phyloP scores from a whole-genome alignment of 1,140 invertebrate genomes.

The Zaprionus ghesquierei region DNA sequence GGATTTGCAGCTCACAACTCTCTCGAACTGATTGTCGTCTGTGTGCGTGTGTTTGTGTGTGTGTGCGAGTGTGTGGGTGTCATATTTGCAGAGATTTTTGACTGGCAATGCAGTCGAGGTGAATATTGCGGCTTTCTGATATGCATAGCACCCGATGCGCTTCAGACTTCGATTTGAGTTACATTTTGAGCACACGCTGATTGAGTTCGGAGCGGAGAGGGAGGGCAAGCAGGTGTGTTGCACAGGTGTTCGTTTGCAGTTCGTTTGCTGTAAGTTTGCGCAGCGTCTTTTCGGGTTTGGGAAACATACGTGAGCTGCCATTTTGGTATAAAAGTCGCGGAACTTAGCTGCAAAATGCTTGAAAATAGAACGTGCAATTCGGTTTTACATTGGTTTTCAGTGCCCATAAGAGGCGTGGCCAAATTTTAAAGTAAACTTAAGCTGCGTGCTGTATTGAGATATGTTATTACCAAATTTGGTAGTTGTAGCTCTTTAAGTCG shows the following conservation, averaged over 20 bases:
- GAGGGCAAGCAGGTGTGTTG: neutral
- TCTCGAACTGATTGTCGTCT: conserved; percentile 25
- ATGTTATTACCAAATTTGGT: neutral
- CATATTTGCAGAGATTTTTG: conserved; percentile 39
- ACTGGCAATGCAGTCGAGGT: conserved; percentile 9
- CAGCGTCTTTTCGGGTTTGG: too few species aligned
- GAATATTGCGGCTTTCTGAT: conserved; percentile 26
- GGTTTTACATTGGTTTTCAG: neutral
- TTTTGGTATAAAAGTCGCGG: too few species aligned
- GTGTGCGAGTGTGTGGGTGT: neutral
- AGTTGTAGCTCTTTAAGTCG: neutral
- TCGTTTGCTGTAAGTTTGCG: neutral
- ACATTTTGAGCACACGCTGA: neutral
- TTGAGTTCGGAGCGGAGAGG: neutral
- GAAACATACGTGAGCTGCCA: too few species aligned
- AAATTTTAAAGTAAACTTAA: neutral
- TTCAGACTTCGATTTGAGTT: neutral
- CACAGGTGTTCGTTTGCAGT: neutral
- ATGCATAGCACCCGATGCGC: conserved; percentile 1
- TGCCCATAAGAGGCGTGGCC: too few species aligned
- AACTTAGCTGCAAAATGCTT: too few species aligned
- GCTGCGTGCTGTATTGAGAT: neutral
- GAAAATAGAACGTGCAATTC: neutral
- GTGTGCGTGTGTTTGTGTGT: neutral
- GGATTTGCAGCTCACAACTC: conserved; percentile 9